Percentiles rank a stretch among this genome's conserved stretches.
Evolutionary conservation across 2,797 vertebrate genomes (phyloP).

Genomic region (Malurus leucopterus): DNA sequence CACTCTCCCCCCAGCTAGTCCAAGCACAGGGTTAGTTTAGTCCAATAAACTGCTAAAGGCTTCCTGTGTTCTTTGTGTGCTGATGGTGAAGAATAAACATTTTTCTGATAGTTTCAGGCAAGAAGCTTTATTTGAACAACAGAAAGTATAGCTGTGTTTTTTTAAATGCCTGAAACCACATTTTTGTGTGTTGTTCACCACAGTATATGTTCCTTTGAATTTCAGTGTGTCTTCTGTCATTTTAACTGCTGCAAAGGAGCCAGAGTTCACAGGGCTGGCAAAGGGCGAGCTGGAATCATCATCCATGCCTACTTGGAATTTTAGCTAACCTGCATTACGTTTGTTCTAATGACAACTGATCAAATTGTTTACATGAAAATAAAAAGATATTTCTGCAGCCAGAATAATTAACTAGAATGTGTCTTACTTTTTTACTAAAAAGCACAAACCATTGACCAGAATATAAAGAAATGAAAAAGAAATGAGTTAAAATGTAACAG

Average conservation of each 20-base stretch:
- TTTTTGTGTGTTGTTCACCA: neutral
- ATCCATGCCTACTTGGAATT: neutral
- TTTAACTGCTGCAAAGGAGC: neutral
- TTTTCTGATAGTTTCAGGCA: neutral
- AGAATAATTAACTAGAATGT: neutral
- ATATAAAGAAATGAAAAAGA: neutral
- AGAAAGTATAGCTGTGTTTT: neutral
- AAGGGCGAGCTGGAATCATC: neutral
- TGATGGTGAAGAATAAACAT: neutral
- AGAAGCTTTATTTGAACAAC: neutral
- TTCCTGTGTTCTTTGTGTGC: neutral
- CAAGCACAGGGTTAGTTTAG: neutral
- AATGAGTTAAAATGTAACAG: neutral
- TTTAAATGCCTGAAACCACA: neutral
- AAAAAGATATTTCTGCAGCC: neutral
- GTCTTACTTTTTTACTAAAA: neutral
- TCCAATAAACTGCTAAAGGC: neutral
- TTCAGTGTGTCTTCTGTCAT: neutral
- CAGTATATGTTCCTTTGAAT: neutral
- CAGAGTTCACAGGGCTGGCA: neutral
- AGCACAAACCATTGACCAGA: neutral
- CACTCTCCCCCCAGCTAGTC: accelerated
- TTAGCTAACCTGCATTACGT: neutral
- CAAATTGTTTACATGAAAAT: neutral
- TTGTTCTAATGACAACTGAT: neutral